These are phyloP conservation scores for Buceros bicornis DNA, from an alignment of 2,797 vertebrate genomes.

Conservation along the genomic window DNA sequence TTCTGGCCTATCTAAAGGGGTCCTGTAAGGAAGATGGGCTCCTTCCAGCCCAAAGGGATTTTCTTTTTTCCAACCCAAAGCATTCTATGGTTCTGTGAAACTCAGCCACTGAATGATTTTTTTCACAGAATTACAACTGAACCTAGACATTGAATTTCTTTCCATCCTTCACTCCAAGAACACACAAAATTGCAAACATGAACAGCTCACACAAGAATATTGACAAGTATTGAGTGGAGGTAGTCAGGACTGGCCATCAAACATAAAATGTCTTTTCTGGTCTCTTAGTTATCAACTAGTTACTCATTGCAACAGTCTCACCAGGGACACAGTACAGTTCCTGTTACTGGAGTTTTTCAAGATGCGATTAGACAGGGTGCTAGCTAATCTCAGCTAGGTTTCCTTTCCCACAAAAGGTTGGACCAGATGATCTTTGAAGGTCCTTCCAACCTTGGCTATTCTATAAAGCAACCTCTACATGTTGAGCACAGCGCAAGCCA, in stretches of 20 bases:
- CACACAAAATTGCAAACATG: not conserved
- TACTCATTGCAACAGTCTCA: not conserved
- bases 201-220: not conserved
- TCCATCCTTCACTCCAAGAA: not conserved
- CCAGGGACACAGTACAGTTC: not conserved
- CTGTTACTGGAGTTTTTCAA: not conserved
- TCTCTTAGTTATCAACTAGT: not conserved
- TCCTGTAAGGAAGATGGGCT: too few relatives aligned
- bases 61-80: too few relatives aligned
- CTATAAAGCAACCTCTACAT: not conserved
- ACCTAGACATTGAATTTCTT: not conserved
- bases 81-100: too few relatives aligned
- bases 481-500: not conserved
- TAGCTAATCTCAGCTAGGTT: not conserved
- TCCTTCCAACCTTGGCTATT: not conserved
- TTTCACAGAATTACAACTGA: not conserved
- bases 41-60: too few relatives aligned
- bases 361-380: not conserved
- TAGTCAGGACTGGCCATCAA: not conserved
- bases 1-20: too few relatives aligned
- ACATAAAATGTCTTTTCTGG: not conserved
- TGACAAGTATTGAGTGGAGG: rapidly evolving
- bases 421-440: not conserved
- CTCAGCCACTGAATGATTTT: not conserved
- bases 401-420: not conserved